A percentile compares a stretch with the other conserved stretches of the same genome.
These are phyloP conservation scores for Bubo blakistoni DNA, from an alignment of 2,113 vertebrate species.

Conservation along the genomic window DNA sequence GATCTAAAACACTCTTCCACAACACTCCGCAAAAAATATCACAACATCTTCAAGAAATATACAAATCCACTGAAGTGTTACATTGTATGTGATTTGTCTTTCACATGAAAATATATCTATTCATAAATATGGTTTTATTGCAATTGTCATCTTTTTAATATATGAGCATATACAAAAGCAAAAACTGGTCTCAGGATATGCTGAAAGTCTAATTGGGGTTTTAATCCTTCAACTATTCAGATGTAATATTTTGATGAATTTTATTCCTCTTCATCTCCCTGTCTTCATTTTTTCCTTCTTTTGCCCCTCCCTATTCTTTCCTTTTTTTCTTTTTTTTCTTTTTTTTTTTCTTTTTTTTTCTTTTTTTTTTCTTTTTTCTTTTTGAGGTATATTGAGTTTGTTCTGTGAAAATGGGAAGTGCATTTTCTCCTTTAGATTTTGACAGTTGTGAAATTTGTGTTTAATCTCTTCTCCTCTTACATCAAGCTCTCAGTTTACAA, in stretches of 20 bases:
- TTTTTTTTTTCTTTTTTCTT: neutral
- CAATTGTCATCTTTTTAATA: neutral
- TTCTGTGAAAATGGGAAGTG: neutral
- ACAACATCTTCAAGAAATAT: neutral
- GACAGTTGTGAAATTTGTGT: neutral
- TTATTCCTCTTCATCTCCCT: neutral
- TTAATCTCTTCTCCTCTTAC: neutral
- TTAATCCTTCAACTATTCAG: neutral
- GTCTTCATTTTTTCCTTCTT: neutral
- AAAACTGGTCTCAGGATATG: rapidly evolving
- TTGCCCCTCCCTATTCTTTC: neutral
- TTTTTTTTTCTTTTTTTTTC: too few species aligned
- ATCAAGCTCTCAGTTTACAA: neutral
- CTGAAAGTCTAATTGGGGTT: neutral
- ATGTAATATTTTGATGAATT: neutral
- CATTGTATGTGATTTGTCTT: neutral
- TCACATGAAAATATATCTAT: neutral
- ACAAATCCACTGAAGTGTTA: neutral
- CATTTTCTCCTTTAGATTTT: neutral
- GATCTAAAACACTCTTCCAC: neutral
- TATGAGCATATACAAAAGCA: neutral
- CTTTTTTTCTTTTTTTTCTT: neutral
- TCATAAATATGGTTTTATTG: neutral
- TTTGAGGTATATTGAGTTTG: neutral
- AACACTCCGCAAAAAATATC: neutral